Evolutionary conservation across 2,888 invertebrate genomes (phyloP).

Genomic region (Plebejus anna): DNA sequence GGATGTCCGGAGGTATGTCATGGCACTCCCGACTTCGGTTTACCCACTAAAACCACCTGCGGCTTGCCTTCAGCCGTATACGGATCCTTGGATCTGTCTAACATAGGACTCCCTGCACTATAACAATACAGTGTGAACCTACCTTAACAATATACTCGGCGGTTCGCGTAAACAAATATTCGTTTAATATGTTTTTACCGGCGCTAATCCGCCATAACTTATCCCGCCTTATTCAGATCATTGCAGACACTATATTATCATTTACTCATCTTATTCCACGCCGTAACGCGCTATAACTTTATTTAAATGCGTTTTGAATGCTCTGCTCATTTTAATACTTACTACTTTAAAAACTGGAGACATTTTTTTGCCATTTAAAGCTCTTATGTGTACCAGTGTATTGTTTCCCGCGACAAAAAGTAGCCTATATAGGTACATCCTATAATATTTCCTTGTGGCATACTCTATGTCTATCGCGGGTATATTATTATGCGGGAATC

Average conservation of each 20-base stretch:
- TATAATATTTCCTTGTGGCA: too few species aligned
- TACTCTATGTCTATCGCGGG: too few species aligned
- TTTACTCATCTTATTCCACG: slow-evolving; percentile 43
- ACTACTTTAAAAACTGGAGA: background rate
- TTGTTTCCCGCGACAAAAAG: too few species aligned
- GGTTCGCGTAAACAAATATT: slow-evolving; percentile 67
- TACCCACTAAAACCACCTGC: too few species aligned
- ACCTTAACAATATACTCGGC: background rate
- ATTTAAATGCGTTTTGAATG: slow-evolving; percentile 19
- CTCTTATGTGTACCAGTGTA: too few species aligned
- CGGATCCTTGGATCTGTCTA: too few species aligned
- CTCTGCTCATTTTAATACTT: background rate
- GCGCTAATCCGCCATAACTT: slow-evolving; percentile 72
- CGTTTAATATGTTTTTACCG: slow-evolving; percentile 76
- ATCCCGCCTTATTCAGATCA: slow-evolving; percentile 62
- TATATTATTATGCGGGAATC: too few species aligned
- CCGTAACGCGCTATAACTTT: slow-evolving; percentile 19
- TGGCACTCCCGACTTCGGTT: too few species aligned
- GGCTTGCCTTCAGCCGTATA: too few species aligned
- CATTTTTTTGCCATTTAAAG: background rate
- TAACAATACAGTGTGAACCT: background rate
- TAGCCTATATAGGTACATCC: too few species aligned
- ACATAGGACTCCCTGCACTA: too few species aligned
- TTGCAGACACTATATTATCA: slow-evolving; percentile 48
- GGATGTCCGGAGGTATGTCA: too few species aligned